Evolutionary conservation across 35 echinoderm and acorn worm species (phyloP), one percentile per base, ranked within the genome.

Genomic region (Ophiothrix spiculata): DNA sequence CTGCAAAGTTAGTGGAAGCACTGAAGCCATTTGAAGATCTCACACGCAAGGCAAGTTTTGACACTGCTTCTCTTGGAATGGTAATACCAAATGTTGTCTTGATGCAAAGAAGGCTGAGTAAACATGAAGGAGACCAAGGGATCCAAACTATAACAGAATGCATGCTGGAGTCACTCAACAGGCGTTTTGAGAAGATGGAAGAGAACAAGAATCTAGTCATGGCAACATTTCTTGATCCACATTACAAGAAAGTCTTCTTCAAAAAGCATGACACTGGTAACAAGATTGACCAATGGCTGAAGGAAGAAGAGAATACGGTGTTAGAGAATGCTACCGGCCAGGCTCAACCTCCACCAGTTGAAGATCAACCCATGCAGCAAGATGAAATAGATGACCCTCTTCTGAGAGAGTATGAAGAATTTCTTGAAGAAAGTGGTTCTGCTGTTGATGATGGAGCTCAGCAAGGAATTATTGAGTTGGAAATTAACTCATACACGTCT

Each of bases 201-300:
- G 40, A 32, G 32, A 39, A 80, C 36, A 29, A 80, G 36, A 80
- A 37, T n/a, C 78, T 80, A 15, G 36, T 39, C 25, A 33, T 80
- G 32, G 38, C 19, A 36, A 80, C 36, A 28, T 80, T 80, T 37
- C 78, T 80, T 19, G 78, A 80, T 37, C 78, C 78, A 33, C 78
- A 39, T 25, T 39, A 39, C 37, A 80, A 80, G 78, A 21, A 36
- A 37, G 14, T 80, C 32, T 39, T 39, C 32, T 36, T 80, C 25
- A 17, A 23, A n/a, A 75, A 75, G 35, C 3, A n/a, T 2, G 78
- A 80, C 38, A 39, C 38, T 36, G 32, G 32, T 19, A 80, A 39
- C 15, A 15, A 29, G n/a, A 32, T 74, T 19, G 64, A 74, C n/a
- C 10, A 6, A 39, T 36, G 38, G 33, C 78, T n/a, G n/a, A n/a